A percentile compares a stretch with the other conserved stretches of the same genome.
These are phyloP conservation scores for Dolichoris vasculosae DNA, from an alignment of 1,140 invertebrate species.

Conservation along the genomic window DNA sequence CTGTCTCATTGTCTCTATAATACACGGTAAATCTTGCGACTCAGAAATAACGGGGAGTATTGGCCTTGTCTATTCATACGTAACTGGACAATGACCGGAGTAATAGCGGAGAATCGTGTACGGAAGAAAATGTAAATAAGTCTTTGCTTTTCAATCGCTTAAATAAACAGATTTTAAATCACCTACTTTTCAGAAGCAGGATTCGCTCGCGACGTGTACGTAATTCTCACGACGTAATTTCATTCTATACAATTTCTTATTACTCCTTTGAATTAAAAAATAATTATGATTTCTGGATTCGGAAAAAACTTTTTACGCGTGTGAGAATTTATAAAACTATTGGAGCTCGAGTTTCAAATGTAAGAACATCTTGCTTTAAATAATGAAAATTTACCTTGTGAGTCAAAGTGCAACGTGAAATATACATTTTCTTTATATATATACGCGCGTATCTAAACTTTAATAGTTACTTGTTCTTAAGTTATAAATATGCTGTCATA, in stretches of 20 bases:
- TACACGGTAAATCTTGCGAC: slow-evolving; percentile 15
- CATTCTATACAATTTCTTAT: not conserved
- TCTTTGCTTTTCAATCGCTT: slow-evolving; percentile 19
- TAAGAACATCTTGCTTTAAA: no score
- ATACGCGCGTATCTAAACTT: no score
- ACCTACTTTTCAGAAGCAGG: not conserved
- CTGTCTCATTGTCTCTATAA: slow-evolving; percentile 17
- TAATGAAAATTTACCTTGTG: no score
- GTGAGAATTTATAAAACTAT: not conserved
- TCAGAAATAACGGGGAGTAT: slow-evolving; percentile 21
- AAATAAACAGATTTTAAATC: slow-evolving; percentile 16
- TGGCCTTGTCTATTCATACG: slow-evolving; percentile 27
- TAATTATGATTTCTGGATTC: not conserved
- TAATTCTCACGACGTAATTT: not conserved
- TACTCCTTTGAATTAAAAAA: not conserved
- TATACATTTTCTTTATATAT: no score
- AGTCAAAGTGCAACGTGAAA: no score
- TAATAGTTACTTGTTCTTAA: no score
- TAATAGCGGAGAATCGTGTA: slow-evolving; percentile 8
- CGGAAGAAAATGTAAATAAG: slow-evolving; percentile 25
- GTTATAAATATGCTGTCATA: no score
- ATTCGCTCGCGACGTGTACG: not conserved
- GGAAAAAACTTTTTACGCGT: not conserved
- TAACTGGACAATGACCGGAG: slow-evolving; percentile 18
- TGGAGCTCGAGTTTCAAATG: no score